These are phyloP conservation scores for Blastobasis adustella DNA, from an alignment of 2,888 invertebrate genomes.

Conservation along the genomic window DNA sequence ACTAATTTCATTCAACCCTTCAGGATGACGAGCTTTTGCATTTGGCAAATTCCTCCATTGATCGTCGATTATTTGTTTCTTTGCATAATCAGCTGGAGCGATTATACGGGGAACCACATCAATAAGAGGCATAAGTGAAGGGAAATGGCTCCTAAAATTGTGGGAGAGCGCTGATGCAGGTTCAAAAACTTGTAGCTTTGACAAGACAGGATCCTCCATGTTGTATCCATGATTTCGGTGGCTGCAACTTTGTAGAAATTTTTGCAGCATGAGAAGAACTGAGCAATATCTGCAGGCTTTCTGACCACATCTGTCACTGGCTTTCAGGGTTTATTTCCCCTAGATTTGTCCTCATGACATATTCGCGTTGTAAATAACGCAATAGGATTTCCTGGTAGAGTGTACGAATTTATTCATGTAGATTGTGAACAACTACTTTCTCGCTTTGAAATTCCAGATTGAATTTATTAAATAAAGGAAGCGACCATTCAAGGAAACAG, in stretches of 20 bases:
- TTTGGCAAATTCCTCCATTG: background rate
- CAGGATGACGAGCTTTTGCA: constrained; percentile 8
- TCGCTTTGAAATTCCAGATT: constrained; percentile 7
- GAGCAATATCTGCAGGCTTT: background rate
- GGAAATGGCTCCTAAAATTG: constrained; percentile 6
- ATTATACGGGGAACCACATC: background rate
- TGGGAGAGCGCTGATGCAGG: constrained; percentile 4
- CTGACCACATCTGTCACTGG: constrained; percentile 6
- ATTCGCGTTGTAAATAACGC: constrained; percentile 2
- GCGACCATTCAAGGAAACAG: background rate
- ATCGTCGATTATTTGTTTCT: constrained; percentile 2
- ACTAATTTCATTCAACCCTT: constrained; percentile 6
- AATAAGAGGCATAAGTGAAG: background rate
- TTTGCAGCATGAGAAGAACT: constrained; percentile 3
- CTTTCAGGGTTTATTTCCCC: constrained; percentile 4
- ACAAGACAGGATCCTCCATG: constrained; percentile 5
- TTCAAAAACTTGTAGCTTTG: constrained; percentile 4
- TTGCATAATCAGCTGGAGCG: constrained; percentile 1
- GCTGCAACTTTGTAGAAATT: background rate
- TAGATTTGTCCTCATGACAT: constrained; percentile 1
- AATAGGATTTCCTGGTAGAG: constrained; percentile 9
- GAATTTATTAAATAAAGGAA: constrained; percentile 11
- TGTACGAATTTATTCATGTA: constrained; percentile 11
- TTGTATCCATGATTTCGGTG: constrained; percentile 2
- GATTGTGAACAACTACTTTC: constrained; percentile 6